Evolutionary conservation across 2,888 invertebrate species (phyloP).

Genomic region (Papilio gigon): DNA sequence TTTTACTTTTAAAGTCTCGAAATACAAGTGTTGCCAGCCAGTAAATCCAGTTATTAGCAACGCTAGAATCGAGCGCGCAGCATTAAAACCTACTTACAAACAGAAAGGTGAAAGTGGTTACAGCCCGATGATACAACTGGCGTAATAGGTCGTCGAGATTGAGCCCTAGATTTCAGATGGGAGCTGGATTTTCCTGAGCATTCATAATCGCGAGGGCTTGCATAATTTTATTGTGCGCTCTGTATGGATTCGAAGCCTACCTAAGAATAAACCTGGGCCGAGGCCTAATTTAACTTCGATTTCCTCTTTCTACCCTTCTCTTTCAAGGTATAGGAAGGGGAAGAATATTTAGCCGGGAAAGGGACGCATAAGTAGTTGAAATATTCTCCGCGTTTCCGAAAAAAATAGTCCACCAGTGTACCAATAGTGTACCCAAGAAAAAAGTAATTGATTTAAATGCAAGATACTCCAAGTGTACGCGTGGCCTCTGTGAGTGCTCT

Average conservation of each 20-base stretch:
- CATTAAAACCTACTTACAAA: slow-evolving; percentile 55
- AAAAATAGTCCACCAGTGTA: neutral
- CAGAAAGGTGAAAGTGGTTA: slow-evolving; percentile 65
- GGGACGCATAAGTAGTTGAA: too few relatives aligned
- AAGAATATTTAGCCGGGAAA: too few relatives aligned
- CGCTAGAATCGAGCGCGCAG: slow-evolving; percentile 44
- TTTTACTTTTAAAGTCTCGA: slow-evolving; percentile 11
- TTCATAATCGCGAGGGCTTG: slow-evolving; percentile 34
- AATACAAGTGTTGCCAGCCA: slow-evolving; percentile 13
- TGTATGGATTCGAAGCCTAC: neutral
- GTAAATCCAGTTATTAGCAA: slow-evolving; percentile 36
- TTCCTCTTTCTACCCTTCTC: too few relatives aligned
- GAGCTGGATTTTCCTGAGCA: slow-evolving; percentile 42
- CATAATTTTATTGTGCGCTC: slow-evolving; percentile 25
- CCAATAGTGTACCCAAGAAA: too few relatives aligned
- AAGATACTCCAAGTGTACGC: neutral
- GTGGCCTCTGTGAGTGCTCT: slow-evolving; percentile 11
- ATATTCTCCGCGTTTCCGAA: neutral
- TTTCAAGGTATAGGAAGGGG: too few relatives aligned
- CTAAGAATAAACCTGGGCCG: too few relatives aligned
- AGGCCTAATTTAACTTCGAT: too few relatives aligned
- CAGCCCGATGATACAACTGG: slow-evolving; percentile 65
- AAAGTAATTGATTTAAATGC: neutral
- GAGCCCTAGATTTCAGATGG: slow-evolving; percentile 50
- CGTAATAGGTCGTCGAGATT: slow-evolving; percentile 69